Conservation (phyloP, 2,888 invertebrate species). For the Griposia aprilina region DNA sequence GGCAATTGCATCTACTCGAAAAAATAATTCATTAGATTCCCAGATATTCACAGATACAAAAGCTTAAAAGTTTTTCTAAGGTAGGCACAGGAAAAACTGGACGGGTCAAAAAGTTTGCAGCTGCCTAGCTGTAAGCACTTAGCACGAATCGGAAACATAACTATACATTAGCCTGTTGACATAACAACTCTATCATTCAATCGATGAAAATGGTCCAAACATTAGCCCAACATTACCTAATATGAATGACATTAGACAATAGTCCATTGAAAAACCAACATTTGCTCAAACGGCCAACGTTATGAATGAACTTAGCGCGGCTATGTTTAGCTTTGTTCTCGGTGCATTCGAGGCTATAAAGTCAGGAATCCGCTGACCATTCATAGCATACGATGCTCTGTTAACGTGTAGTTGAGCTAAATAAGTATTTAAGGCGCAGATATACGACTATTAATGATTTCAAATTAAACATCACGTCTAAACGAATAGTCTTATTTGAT, state of each 20-base stretch:
- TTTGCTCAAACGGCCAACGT: constrained; percentile 50
- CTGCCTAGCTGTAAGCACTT: background rate
- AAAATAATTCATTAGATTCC: background rate
- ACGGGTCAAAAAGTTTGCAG: background rate
- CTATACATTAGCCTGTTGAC: background rate
- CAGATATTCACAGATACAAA: background rate
- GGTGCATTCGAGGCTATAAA: constrained; percentile 60
- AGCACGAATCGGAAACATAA: background rate
- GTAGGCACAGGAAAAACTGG: background rate
- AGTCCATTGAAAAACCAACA: constrained; percentile 44
- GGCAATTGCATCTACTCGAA: background rate
- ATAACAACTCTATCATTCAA: constrained; percentile 10
- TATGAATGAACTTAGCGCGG: constrained; percentile 62
- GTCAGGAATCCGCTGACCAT: constrained; percentile 64
- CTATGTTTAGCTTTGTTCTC: constrained; percentile 62
- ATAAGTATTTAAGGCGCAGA: constrained; percentile 54
- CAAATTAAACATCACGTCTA: too few species aligned
- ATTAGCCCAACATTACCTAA: constrained; percentile 12
- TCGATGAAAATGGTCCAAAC: constrained; percentile 13
- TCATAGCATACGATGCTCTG: constrained; percentile 48
- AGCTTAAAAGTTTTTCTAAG: background rate
- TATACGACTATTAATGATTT: too few species aligned
- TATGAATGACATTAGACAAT: constrained; percentile 50
- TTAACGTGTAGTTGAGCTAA: constrained; percentile 30
- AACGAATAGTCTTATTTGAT: too few species aligned